Base-by-base conservation (phyloP, 1,140 invertebrate species). In the Andrena cerasifolii region DNA sequence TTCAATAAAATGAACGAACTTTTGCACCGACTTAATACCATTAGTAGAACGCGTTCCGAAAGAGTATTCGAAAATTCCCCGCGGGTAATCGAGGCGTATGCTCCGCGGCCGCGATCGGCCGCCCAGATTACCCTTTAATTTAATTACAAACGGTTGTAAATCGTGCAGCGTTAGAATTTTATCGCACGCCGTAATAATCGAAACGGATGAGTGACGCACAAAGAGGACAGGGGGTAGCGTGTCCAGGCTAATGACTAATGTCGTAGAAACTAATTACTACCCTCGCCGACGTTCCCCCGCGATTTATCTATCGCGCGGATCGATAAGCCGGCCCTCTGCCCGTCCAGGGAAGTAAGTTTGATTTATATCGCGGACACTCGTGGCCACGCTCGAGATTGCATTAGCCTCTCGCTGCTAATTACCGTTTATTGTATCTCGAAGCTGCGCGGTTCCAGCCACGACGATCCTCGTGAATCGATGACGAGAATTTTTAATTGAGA, bases 371-470 rank as follows among this genome's bases (percentile, higher is more conserved):
- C n/a, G 10, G 67, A 45, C 36, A 31, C 21, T 33, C 10, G n/a
- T 31, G 49, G 47, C 47, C 18, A 4, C 28, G 3, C 3, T 36
- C 12, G 68, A 59, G 26, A 59, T 24, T 18, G 68, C 68, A 47
- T 71, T 59, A 59, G 54, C 26, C 28, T 47, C 28, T 47, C 28
- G 68, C 18, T 65, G 26, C 53, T 81, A 82, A 82, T 82, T 81
- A 80, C 63, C 14, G 43, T 45, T 71, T 59, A 59, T 59, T 59
- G 67, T 58, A 33, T 47, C 54, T 21, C 26, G 26, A 47, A 18
- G 54, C 28, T 47, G 7, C 70, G 43, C 43, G 56, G 18, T 62
- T 72, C 62, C 21, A 28, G 24, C 14, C 24, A 18, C 62, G 26
- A 18, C 61, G 16, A 28, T 5, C 61, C 24, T 47, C n/a, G 67